Conservation (phyloP, 2,888 invertebrate species). For the Fragum whitleyi region DNA sequence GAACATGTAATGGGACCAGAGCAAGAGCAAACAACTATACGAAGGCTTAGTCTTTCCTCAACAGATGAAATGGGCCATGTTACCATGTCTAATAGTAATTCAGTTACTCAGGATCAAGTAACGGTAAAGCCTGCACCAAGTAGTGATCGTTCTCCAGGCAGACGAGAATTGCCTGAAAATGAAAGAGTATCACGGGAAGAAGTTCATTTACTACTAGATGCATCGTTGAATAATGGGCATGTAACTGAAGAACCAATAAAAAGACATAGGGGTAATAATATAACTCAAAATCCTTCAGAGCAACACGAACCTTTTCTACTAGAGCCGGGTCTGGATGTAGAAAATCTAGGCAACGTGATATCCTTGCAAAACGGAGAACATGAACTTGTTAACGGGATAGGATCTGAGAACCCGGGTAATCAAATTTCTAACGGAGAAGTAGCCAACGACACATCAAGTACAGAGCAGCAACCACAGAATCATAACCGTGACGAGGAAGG, state of each 20-base stretch:
- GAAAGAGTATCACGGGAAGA: not conserved
- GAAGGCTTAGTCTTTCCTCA: not conserved
- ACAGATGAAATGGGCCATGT: not conserved
- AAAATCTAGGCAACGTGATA: not conserved
- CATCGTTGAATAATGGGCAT: not conserved
- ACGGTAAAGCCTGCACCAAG: not conserved
- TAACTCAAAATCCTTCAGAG: not conserved
- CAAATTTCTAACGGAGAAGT: not conserved
- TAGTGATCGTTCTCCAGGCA: not conserved
- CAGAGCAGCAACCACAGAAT: not conserved
- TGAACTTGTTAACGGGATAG: not conserved
- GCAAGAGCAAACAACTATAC: not conserved
- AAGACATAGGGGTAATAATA: not conserved
- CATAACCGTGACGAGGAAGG: not conserved
- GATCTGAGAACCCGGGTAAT: not conserved
- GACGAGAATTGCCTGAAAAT: conserved; percentile 8
- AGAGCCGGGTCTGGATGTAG: not conserved
- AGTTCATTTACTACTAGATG: conserved; percentile 3
- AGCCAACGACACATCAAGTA: not conserved
- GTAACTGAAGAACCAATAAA: not conserved
- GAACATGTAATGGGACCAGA: not conserved
- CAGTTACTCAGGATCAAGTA: not conserved
- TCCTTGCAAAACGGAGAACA: not conserved
- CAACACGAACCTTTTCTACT: not conserved
- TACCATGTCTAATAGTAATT: not conserved